Base-by-base conservation (phyloP, 2,113 vertebrate species). In the Macquaria ambigua region DNA sequence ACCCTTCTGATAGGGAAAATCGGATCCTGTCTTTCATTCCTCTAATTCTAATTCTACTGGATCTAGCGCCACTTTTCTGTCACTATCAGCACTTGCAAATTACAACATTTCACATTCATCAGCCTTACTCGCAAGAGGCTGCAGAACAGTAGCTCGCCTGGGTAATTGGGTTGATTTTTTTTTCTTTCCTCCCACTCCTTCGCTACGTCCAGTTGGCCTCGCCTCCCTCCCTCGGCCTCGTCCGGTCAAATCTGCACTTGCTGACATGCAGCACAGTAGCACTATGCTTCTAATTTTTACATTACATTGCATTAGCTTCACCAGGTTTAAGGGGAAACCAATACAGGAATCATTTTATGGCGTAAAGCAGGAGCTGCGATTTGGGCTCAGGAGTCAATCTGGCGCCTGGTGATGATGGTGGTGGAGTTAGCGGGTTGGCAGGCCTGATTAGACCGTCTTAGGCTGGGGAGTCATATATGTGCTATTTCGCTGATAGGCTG, bases 401-500 rank as follows among this genome's bases (percentile, higher is more conserved):
- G 94, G 88, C 11, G 89, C 75, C 90, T 37, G 93, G 91, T 87
- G 93, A 91, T 89, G 94, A 94, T 94, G 94, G 92, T 72, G 92
- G 87, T 92, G 90, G 93, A 91, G 95, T 95, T 94, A 94, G 94
- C 77, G 91, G 88, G 87, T 95, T 93, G 93, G 92, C 94, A 87
- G 95, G 89, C 90, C 94, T 93, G 95, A 95, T 96, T 95, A 96
- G 93, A 84, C 87, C 91, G 92, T 94, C 95, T 96, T 95, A 96
- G 93, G 94, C 92, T 84, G 90, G 85, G 89, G 88, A 88, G 85
- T 92, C 93, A 93, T 95, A 94, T 95, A 95, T 95, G 93, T 95
- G 95, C 93, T 92, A 94, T 96, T 96, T 96, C 91, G 94, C 95
- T 95, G 95, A 96, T 96, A 96, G 94, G 91, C 94, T 90, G 86